Evolutionary conservation across 1,140 invertebrate species (phyloP).

Genomic region (Nylanderia fulva): DNA sequence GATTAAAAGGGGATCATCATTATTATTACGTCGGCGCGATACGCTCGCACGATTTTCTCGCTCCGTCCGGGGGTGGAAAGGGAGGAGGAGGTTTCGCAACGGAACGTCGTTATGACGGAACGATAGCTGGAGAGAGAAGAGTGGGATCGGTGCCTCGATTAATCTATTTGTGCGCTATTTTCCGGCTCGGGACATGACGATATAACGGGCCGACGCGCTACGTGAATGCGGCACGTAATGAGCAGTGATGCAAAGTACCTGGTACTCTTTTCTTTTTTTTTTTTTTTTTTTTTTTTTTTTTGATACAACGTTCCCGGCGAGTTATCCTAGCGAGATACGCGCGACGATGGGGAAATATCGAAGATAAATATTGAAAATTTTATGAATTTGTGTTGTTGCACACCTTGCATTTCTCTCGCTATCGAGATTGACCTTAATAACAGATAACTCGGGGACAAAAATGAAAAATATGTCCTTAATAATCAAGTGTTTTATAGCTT

Average conservation of each 20-base stretch:
- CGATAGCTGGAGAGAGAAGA: neutral
- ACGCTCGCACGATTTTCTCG: conserved; percentile 60
- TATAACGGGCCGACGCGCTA: neutral
- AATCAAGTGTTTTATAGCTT: neutral
- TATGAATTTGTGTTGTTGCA: too few relatives aligned
- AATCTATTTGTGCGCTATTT: conserved; percentile 39
- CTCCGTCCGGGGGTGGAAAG: conserved; percentile 13
- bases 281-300: neutral
- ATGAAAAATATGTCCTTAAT: neutral
- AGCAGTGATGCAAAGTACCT: conserved; percentile 17
- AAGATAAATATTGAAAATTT: too few relatives aligned
- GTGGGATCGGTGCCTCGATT: conserved; percentile 12
- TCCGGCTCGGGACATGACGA: conserved; percentile 14
- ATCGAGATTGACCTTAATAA: neutral
- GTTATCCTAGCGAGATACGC: too few relatives aligned
- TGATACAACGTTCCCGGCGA: too few relatives aligned
- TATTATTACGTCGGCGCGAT: conserved; percentile 68
- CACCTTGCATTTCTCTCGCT: neutral
- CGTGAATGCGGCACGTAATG: conserved; percentile 41
- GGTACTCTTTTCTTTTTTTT: too few relatives aligned
- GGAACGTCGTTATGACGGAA: conserved; percentile 19
- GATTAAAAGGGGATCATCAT: conserved; percentile 80
- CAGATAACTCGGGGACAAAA: neutral
- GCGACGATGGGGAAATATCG: too few relatives aligned
- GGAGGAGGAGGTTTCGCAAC: conserved; percentile 46